Base-by-base conservation (phyloP, 1,140 invertebrate genomes). In the Phymastichus coffea region DNA sequence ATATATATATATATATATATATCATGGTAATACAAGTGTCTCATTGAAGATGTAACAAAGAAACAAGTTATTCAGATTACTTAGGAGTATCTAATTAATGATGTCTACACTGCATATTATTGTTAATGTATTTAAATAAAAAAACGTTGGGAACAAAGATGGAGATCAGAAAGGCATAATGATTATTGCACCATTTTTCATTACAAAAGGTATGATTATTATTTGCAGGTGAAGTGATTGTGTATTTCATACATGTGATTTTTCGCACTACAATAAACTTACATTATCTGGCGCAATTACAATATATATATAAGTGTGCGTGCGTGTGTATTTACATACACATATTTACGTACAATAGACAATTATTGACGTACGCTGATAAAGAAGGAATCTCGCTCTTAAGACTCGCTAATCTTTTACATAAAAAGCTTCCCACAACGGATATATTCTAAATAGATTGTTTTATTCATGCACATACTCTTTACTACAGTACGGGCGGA, bases 141-240 rank as follows among this genome's bases (percentile, higher is more conserved):
- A n/a, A n/a, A n/a, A n/a, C n/a, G n/a, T n/a, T n/a, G n/a, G n/a
- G n/a, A n/a, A n/a, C n/a, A n/a, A n/a, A n/a, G n/a, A n/a, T n/a
- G n/a, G n/a, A n/a, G n/a, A n/a, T n/a, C n/a, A n/a, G n/a, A n/a
- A n/a, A n/a, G n/a, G n/a, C n/a, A n/a, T n/a, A n/a, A n/a, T n/a
- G n/a, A n/a, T n/a, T n/a, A n/a, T n/a, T n/a, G n/a, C n/a, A n/a
- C n/a, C n/a, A n/a, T n/a, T n/a, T 51, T 54, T 53, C 25, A 35
- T 55, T 61, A 41, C 22, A 51, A 59, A 60, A 66, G 65, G 57
- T 64, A 57, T 58, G 61, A 60, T 71, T 68, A 68, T 64, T 66
- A 63, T 66, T 65, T 66, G 53, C 69, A 65, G 48, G 28, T 59
- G 41, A 53, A 53, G 7, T 52, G 33, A 53, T 37, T 53, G 38